Base-by-base conservation (phyloP, 2,888 invertebrate species). In the Drosophila demipolita region DNA sequence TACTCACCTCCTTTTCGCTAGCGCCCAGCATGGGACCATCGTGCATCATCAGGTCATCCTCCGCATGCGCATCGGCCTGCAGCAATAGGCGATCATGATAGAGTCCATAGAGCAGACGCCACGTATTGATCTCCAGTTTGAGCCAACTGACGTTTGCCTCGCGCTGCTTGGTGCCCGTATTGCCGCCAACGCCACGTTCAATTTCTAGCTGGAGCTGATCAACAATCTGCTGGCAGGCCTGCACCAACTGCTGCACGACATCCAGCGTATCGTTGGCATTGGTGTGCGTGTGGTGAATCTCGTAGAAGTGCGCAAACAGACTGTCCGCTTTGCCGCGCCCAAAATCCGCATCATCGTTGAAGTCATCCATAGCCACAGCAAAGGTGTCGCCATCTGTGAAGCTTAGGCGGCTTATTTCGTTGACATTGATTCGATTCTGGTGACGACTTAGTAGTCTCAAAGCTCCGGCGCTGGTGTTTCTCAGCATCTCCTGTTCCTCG, bases 41-140 rank as follows among this genome's bases (percentile, higher is more conserved):
- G 32, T 93, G 92, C 23, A 45, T 45, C 45, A 45, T 45, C 82
- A 92, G 92, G 2, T 79, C 81, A 4, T 86, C 90, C 15, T 88
- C 87, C 6, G 64, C 93, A 91, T 42, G 82, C 17, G 15, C 68
- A 38, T 91, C 92, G 49, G 90, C 89, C 65, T 93, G 91, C 33
- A 92, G 90, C 71, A 94, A 93, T 55, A 97, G 93, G 33, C 98
- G 95, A 93, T 98, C 98, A 78, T 96, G 95, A 93, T 97, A 98
- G 17, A 99, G 93, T 73, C 96, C 96, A 83, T 96, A 95, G 7
- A 98, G 91, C 32, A 99, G 94, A 81, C 97, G 95, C 98, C 98
- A 99, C 0, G 97, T 98, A 89, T 97, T 97, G 38, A 96, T 95
- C 92, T 99, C 99, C 86, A 96, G 96, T 73, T 96, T 96, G 42